Evolutionary conservation across 2,797 vertebrate species (phyloP), one percentile per base, ranked within the genome.

Genomic region (Anisognathus igniventris): DNA sequence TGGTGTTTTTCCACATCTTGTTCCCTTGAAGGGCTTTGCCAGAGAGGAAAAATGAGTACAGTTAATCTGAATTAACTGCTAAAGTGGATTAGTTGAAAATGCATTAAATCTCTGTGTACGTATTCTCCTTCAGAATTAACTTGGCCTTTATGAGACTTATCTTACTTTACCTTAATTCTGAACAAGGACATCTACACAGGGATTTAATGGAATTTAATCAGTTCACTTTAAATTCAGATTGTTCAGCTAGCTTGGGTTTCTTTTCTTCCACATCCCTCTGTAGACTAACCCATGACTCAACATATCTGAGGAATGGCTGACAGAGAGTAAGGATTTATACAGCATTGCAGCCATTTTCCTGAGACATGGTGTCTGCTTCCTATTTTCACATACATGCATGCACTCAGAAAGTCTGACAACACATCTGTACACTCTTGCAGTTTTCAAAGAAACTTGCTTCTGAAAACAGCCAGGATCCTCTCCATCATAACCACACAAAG

Each of bases 71-170:
- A 95, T 88, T 83, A 95, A 87, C 73, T 91, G 58, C 70, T 88
- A 90, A 95, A 94, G 92, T 56, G 75, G 85, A 93, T 95, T 91
- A 96, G 82, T 87, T 78, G 54, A 94, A 92, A 96, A 91, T 28
- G 57, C 50, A 86, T 94, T 95, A 91, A 91, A 88, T 78, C 95
- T 83, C 70, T 79, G 27, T 7, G 3, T 90, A 79, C 0, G 0
- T 84, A 68, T 70, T 90, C 88, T 72, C 76, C 66, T 73, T 67
- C 92, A 92, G 80, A 92, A 92, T 94, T 92, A 94, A 81, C 66
- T 91, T 58, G 47, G 76, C 58, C 76, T 91, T 95, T 88, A 57
- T 44, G 12, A 74, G 78, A 83, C 91, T 88, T 95, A 96, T 56
- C 61, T 90, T 83, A 51, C 76, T 88, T 90, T 85, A 92, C 66